A percentile compares a stretch with the other conserved stretches of the same genome.
Evolutionary conservation across 2,888 invertebrate species (phyloP).

Genomic region (Drosophila villosipedis): DNA sequence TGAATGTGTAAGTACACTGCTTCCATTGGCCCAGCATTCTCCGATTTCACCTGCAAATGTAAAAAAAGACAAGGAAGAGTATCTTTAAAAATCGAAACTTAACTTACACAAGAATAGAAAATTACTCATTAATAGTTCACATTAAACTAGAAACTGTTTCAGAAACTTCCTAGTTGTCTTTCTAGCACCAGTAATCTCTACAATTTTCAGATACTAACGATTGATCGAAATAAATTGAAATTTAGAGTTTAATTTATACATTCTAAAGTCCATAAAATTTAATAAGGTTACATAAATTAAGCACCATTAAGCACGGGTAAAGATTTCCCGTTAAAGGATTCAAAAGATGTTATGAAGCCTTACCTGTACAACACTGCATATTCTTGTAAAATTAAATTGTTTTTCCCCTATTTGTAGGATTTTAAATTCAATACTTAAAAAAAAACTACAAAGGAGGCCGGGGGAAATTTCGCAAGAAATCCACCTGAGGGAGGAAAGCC

Average conservation of each 20-base stretch:
- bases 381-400: not conserved
- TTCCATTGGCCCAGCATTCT: conserved; percentile 21
- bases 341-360: not conserved
- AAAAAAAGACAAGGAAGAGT: not conserved
- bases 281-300: not conserved
- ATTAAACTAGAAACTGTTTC: not conserved
- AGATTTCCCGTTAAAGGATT: not conserved
- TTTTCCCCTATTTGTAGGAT: not conserved
- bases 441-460: not conserved
- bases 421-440: not conserved
- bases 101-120: not conserved
- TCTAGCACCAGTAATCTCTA: not conserved
- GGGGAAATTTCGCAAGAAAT: not conserved
- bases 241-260: not conserved
- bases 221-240: not conserved
- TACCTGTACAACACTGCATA: not conserved
- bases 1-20: conserved; percentile 2
- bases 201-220: not conserved
- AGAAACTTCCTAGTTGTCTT: not conserved
- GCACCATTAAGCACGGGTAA: not conserved
- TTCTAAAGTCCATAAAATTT: not conserved
- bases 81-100: not conserved
- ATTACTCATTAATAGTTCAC: not conserved
- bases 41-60: conserved; percentile 27
- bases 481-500: not conserved